These are phyloP conservation scores for Myrmecophaga tridactyla DNA, from an alignment of 2,113 vertebrate species.

Conservation along the genomic window DNA sequence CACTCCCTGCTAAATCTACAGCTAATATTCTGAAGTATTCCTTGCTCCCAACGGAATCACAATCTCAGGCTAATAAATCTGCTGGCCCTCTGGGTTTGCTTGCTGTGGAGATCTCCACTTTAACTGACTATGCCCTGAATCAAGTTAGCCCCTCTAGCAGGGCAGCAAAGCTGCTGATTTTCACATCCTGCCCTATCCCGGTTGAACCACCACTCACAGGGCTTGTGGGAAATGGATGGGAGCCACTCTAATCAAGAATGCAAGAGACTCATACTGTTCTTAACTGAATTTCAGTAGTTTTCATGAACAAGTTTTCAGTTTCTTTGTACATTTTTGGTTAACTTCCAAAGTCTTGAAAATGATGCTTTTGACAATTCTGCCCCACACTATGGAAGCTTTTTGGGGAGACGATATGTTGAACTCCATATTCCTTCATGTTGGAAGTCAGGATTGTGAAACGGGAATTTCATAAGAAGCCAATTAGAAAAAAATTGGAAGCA, in stretches of 20 bases:
- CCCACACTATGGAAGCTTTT: not conserved
- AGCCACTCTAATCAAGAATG: rapidly evolving
- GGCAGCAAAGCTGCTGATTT: rapidly evolving
- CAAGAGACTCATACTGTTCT: rapidly evolving
- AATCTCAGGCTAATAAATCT: not conserved
- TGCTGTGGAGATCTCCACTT: not conserved
- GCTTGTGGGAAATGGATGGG: not conserved
- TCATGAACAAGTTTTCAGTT: not conserved
- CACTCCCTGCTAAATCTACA: not conserved
- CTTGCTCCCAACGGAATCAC: not conserved
- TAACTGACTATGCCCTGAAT: no score
- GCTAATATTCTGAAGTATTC: not conserved
- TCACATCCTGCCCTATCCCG: no score
- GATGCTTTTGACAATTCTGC: not conserved
- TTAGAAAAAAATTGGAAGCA: not conserved
- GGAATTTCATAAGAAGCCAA: not conserved
- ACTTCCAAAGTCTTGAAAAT: not conserved
- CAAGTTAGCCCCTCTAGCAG: not conserved
- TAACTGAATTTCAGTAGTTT: rapidly evolving
- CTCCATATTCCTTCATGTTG: not conserved
- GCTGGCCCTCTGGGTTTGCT: no score
- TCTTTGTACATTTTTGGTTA: not conserved
- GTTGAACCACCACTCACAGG: rapidly evolving
- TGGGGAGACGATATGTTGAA: not conserved
- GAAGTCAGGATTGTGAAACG: not conserved